phyloP scores from a whole-genome alignment of 2,888 invertebrate species.

The Cheiracanthium punctorium region DNA sequence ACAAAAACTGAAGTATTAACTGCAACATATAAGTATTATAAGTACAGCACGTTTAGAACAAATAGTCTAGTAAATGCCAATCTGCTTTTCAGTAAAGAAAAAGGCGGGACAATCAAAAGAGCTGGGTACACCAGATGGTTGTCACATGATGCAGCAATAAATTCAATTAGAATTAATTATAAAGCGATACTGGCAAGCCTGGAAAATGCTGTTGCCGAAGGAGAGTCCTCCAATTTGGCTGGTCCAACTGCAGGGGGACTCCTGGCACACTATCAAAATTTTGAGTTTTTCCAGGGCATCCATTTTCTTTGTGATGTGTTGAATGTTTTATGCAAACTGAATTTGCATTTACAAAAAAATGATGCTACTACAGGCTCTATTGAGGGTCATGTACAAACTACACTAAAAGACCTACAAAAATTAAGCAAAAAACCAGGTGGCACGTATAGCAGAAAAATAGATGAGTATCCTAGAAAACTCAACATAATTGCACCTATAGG shows the following conservation, averaged over 20 bases:
- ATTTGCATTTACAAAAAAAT: background rate
- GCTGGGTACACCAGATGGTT: background rate
- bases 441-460: too few species aligned
- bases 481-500: too few species aligned
- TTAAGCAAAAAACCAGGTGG: too few species aligned
- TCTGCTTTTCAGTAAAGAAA: background rate
- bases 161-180: background rate
- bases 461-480: too few species aligned
- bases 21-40: background rate
- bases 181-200: background rate
- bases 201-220: background rate
- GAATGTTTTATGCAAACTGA: background rate
- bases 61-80: background rate
- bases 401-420: too few species aligned
- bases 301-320: constrained; percentile 21
- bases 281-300: background rate
- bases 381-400: too few species aligned
- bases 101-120: background rate
- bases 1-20: background rate
- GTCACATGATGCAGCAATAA: background rate
- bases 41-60: background rate
- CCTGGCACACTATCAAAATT: background rate
- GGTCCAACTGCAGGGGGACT: background rate
- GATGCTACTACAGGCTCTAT: background rate
- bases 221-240: too few species aligned